Evolutionary conservation across 2,888 invertebrate genomes (phyloP).

Genomic region (Lithophane socia): DNA sequence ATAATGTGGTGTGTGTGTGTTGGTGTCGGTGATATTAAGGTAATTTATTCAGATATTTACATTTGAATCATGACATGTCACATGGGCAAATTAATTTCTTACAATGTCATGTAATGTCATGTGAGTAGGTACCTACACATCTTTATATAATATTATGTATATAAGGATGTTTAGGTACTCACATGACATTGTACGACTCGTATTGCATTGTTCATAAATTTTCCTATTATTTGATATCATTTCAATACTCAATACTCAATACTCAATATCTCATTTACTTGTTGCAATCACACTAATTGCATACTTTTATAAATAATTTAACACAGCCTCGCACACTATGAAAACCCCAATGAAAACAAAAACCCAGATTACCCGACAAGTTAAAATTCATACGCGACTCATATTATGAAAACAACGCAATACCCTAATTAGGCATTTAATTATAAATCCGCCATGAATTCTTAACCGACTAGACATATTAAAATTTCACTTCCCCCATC

Average conservation of each 20-base stretch:
- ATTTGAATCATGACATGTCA: background rate
- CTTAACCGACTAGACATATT: slow-evolving; percentile 89
- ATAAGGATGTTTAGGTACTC: background rate
- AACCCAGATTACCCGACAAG: slow-evolving; percentile 70
- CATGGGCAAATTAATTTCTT: background rate
- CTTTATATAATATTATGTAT: background rate
- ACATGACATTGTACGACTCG: background rate
- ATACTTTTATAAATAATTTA: slow-evolving; percentile 55
- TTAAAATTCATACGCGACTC: slow-evolving; percentile 80
- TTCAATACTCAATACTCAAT: too few species aligned
- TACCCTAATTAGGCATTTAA: slow-evolving; percentile 88
- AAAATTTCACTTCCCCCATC: slow-evolving; percentile 88
- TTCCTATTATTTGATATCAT: background rate
- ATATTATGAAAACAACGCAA: slow-evolving; percentile 81
- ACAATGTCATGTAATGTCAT: too few species aligned
- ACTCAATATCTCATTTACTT: too few species aligned
- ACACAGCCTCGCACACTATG: slow-evolving; percentile 19
- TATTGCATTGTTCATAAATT: slow-evolving; percentile 4
- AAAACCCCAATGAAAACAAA: slow-evolving; percentile 64
- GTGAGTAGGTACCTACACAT: too few species aligned
- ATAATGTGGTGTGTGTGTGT: background rate
- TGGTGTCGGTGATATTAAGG: background rate
- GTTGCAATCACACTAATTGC: slow-evolving; percentile 32
- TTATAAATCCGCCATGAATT: slow-evolving; percentile 89
- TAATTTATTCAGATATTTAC: background rate